These are phyloP conservation scores for Pachycephala philippinensis DNA, from an alignment of 2,113 vertebrate genomes.

Conservation along the genomic window DNA sequence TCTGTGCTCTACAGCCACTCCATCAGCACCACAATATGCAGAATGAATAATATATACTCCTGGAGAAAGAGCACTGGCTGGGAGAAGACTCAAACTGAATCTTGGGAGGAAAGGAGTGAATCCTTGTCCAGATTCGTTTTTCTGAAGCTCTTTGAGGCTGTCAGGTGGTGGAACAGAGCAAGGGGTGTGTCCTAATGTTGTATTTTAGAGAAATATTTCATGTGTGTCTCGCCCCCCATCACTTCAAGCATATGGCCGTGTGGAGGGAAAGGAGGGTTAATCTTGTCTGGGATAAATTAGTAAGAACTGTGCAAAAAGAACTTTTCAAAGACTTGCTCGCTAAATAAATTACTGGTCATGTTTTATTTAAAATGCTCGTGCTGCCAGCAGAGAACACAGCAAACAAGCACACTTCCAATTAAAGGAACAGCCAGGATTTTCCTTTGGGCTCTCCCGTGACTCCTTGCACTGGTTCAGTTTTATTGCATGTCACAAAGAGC, in stretches of 20 bases:
- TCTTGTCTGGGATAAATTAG: not conserved
- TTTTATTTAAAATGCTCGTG: constrained; percentile 66
- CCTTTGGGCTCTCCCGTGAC: not conserved
- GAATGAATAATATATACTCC: not conserved
- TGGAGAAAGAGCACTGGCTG: not conserved
- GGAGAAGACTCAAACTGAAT: not conserved
- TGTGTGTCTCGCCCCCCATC: not conserved
- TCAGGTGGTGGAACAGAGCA: not conserved
- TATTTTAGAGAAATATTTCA: not conserved
- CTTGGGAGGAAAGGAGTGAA: not conserved
- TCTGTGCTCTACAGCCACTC: not conserved
- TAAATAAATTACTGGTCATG: constrained; percentile 76
- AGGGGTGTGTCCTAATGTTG: not conserved
- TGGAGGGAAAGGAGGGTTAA: constrained; percentile 7
- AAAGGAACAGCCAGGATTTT: constrained; percentile 28
- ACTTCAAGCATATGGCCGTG: not conserved
- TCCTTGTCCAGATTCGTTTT: not conserved
- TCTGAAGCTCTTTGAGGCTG: not conserved
- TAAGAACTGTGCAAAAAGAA: constrained; percentile 18
- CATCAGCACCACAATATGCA: not conserved
- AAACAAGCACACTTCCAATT: constrained; percentile 41
- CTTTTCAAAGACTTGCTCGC: constrained; percentile 57
- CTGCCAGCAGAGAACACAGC: constrained; percentile 41
- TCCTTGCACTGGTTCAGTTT: not conserved
- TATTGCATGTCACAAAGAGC: rapidly evolving